Percentiles rank a stretch among this genome's conserved stretches.
phyloP scores from a whole-genome alignment of 2,113 vertebrate genomes.

The Cyphomyrus discorhynchus region DNA sequence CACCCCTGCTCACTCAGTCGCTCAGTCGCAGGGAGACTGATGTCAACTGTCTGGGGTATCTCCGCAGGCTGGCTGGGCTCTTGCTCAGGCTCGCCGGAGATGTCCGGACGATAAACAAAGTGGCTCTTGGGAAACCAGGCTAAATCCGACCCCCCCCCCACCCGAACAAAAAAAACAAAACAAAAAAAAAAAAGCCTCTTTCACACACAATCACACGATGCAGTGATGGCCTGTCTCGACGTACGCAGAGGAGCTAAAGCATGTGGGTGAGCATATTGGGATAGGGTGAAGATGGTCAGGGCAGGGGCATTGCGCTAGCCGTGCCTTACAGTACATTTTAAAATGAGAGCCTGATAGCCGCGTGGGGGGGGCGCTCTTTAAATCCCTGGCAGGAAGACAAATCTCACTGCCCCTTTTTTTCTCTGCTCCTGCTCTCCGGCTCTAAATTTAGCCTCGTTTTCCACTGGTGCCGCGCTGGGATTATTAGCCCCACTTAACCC shows the following conservation, averaged over 20 bases:
- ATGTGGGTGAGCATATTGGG: slow-evolving; percentile 35
- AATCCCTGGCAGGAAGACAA: slow-evolving; percentile 42
- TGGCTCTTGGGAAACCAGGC: neutral
- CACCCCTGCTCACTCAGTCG: neutral
- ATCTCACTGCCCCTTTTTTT: slow-evolving; percentile 38
- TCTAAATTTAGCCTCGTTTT: slow-evolving; percentile 68
- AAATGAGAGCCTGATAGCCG: slow-evolving; percentile 37
- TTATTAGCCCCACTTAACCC: slow-evolving; percentile 68
- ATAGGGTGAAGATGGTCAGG: neutral
- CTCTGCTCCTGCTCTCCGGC: slow-evolving; percentile 48
- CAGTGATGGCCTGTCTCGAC: slow-evolving; percentile 22
- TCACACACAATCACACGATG: neutral
- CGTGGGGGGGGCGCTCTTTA: slow-evolving; percentile 26
- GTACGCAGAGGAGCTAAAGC: slow-evolving; percentile 27
- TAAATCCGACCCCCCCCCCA: neutral
- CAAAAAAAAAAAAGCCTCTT: neutral
- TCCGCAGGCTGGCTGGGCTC: neutral
- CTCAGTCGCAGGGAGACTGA: neutral
- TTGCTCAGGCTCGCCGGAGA: neutral
- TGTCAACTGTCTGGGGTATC: neutral
- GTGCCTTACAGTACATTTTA: slow-evolving; percentile 39
- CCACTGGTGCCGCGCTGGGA: slow-evolving; percentile 58
- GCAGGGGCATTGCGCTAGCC: slow-evolving; percentile 25
- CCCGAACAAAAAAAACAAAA: neutral
- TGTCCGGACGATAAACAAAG: neutral